A percentile compares a stretch with the other conserved stretches of the same genome.
phyloP scores from a whole-genome alignment of 2,113 vertebrate species.

The Plectropomus leopardus region DNA sequence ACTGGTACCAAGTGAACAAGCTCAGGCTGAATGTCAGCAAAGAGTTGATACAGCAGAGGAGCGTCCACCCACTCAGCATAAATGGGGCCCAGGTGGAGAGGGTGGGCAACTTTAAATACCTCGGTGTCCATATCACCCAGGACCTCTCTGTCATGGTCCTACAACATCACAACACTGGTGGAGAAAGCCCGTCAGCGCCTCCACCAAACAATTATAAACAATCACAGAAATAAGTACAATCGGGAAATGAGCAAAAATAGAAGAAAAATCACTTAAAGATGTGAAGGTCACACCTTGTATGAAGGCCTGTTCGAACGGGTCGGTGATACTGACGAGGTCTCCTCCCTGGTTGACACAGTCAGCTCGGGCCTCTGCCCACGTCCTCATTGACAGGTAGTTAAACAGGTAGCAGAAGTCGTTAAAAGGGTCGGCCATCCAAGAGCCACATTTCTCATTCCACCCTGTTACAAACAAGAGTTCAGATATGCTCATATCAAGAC shows the following conservation, averaged over 20 bases:
- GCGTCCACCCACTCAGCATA: too few species aligned
- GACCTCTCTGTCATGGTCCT: too few species aligned
- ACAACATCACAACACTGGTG: too few species aligned
- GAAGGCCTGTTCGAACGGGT: constrained; percentile 83
- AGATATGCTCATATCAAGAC: background rate
- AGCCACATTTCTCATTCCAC: constrained; percentile 86
- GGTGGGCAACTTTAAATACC: too few species aligned
- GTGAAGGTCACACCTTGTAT: constrained; percentile 74
- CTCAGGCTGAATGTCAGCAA: too few species aligned
- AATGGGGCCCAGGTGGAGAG: too few species aligned
- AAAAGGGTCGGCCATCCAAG: constrained; percentile 81
- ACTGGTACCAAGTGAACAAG: too few species aligned
- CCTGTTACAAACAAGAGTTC: constrained; percentile 62
- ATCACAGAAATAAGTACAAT: background rate
- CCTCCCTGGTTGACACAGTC: constrained; percentile 86
- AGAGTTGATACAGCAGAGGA: too few species aligned
- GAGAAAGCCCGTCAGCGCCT: too few species aligned
- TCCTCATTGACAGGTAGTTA: constrained; percentile 78
- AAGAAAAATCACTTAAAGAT: background rate
- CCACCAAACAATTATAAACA: too few species aligned
- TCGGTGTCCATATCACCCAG: too few species aligned
- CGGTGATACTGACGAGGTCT: constrained; percentile 84
- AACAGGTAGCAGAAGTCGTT: constrained; percentile 87
- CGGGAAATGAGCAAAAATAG: too few species aligned
- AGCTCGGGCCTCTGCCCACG: constrained; percentile 82